Evolutionary conservation across 1,140 invertebrate genomes (phyloP), one percentile per base, ranked within the genome.

Genomic region (Odontomachus brunneus): DNA sequence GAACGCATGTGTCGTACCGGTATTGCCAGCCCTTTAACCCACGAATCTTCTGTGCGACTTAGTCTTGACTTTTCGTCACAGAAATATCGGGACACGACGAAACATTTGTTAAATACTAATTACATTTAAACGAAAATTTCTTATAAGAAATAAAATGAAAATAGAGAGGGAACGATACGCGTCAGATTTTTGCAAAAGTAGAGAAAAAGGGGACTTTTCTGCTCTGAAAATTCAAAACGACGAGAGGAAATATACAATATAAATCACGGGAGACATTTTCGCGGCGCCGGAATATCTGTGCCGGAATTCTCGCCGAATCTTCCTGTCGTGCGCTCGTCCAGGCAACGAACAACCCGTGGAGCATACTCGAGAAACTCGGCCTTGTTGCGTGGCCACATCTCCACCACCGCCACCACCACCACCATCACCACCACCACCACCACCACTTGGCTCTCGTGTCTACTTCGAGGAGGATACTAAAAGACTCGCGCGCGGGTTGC

Each of bases 201-300:
- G 9, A 11, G 9, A 44, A 11, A 44, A 7, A 7, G 9, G 38
- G 9, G 3, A 11, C 3, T 11, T 7, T 1, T 44, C 38, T 11
- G 24, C 14, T 15, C 19, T 15, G 19, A 19, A 15, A 55, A 53
- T 53, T 38, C 17, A 1, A 1, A 57, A 55, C 29, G 15, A 51
- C 48, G 53, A 19, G 5, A n/a, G n/a, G n/a, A n/a, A n/a, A 19
- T 29, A 17, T 14, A 44, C 7, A 19, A 26, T 15, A 26, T 48
- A 57, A 69, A 78, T 78, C 75, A 55, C 62, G 22, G 15, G 24
- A 57, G n/a, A n/a, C n/a, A n/a, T 55, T 78, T 67, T 26, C 19
- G 19, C 60, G 22, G 22, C 44, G 65, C 22, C 48, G n/a, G n/a
- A n/a, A n/a, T 57, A 78, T 78, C 63, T 69, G 51, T 7, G 63